Conservation (phyloP, 2,888 invertebrate genomes). For the Clanis bilineata region DNA sequence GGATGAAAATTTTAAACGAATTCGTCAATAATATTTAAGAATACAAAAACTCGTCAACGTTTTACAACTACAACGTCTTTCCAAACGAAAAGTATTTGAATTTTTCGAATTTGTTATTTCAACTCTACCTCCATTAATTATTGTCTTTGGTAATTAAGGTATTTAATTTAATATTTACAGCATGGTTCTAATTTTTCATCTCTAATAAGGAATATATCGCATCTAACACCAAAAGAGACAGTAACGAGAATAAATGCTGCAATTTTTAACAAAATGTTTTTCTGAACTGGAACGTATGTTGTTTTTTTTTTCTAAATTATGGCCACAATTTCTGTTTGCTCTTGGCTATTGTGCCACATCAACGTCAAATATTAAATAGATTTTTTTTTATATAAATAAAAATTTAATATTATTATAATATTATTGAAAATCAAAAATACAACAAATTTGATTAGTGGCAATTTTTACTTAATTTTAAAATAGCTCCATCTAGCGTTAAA, state of each 20-base stretch:
- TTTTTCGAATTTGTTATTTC: conserved; percentile 24
- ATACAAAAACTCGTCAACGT: conserved; percentile 19
- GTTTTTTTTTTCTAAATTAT: too few relatives aligned
- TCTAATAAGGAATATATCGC: neutral
- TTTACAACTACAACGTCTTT: conserved; percentile 41
- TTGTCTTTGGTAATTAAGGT: conserved; percentile 6
- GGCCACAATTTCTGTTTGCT: too few relatives aligned
- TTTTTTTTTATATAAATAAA: too few relatives aligned
- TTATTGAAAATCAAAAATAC: too few relatives aligned
- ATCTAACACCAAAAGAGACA: neutral
- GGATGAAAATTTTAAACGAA: conserved; percentile 1
- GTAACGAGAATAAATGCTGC: neutral
- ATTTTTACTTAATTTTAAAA: too few relatives aligned
- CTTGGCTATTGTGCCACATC: too few relatives aligned
- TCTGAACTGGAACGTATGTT: too few relatives aligned
- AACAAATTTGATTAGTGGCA: too few relatives aligned
- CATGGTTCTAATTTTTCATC: neutral
- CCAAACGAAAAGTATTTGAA: conserved; percentile 53
- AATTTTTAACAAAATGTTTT: too few relatives aligned
- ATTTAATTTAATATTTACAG: neutral
- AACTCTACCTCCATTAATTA: neutral
- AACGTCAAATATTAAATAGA: too few relatives aligned
- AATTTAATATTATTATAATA: too few relatives aligned
- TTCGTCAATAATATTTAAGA: conserved; percentile 14
- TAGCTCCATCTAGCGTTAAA: neutral